A percentile compares a stretch with the other conserved stretches of the same genome.
These are phyloP conservation scores for Barnardius zonarius DNA, from an alignment of 2,113 vertebrate species.

Conservation along the genomic window DNA sequence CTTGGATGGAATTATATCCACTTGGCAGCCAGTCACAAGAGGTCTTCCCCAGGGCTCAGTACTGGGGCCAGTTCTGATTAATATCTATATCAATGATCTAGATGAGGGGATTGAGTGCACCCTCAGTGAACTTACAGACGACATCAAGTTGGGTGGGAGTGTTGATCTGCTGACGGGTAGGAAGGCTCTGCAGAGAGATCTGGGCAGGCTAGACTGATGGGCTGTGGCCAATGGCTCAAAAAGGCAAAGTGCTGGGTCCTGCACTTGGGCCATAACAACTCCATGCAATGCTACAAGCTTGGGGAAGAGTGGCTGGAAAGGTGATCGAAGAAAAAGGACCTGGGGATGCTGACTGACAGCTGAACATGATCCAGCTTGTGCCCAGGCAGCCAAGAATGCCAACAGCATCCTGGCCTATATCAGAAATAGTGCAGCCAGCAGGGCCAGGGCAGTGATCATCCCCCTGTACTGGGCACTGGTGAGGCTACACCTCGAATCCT, in stretches of 20 bases:
- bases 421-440: background rate
- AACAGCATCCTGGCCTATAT: rapidly evolving
- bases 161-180: background rate
- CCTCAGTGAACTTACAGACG: no score
- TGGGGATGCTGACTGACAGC: background rate
- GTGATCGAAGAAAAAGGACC: background rate
- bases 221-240: background rate
- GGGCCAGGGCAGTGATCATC: background rate
- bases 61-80: background rate
- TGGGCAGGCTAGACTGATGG: background rate
- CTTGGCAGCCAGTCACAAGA: background rate
- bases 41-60: background rate
- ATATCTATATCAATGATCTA: background rate
- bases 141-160: background rate
- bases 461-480: background rate
- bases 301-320: rapidly evolving
- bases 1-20: background rate
- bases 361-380: background rate
- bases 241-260: background rate
- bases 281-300: background rate
- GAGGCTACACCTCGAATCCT: background rate
- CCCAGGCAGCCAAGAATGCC: background rate
- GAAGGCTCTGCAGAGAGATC: background rate
- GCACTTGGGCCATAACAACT: background rate
- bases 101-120: rapidly evolving